Evolutionary conservation across 2,888 invertebrate species (phyloP).

Genomic region (Portevinia maculata): DNA sequence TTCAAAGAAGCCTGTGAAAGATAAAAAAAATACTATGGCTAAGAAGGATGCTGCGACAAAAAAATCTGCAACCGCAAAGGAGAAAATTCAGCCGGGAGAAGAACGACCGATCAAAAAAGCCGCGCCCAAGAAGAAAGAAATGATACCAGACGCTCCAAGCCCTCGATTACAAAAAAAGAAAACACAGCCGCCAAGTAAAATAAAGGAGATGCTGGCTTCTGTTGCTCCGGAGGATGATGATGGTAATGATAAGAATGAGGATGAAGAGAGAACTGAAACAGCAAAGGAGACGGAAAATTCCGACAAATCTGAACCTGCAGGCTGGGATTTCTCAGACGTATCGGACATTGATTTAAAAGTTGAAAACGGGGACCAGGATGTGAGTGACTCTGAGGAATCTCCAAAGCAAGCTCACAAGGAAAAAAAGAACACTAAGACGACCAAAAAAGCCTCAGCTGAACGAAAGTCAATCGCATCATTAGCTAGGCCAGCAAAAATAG

Average conservation of each 20-base stretch:
- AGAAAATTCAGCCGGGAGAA: background rate
- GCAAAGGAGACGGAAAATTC: background rate
- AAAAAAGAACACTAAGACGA: background rate
- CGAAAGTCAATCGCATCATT: too few relatives aligned
- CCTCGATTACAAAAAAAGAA: background rate
- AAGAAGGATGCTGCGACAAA: background rate
- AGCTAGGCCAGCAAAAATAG: too few relatives aligned
- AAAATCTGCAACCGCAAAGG: background rate
- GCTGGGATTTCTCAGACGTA: too few relatives aligned
- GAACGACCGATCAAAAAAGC: constrained; percentile 4
- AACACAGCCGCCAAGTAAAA: background rate
- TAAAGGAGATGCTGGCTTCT: background rate
- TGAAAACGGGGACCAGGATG: too few relatives aligned
- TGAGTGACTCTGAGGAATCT: too few relatives aligned
- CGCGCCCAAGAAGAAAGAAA: constrained; percentile 19
- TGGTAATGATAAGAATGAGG: background rate
- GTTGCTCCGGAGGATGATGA: background rate
- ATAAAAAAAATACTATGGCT: background rate
- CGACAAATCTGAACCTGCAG: background rate
- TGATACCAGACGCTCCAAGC: too few relatives aligned
- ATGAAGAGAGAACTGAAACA: background rate
- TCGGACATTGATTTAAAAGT: too few relatives aligned
- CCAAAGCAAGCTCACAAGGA: background rate
- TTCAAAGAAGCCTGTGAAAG: background rate
- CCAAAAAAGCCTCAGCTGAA: background rate